A percentile compares a stretch with the other conserved stretches of the same genome.
Conservation (phyloP, 2,797 vertebrate species). For the Enteromius argenteus region DNA sequence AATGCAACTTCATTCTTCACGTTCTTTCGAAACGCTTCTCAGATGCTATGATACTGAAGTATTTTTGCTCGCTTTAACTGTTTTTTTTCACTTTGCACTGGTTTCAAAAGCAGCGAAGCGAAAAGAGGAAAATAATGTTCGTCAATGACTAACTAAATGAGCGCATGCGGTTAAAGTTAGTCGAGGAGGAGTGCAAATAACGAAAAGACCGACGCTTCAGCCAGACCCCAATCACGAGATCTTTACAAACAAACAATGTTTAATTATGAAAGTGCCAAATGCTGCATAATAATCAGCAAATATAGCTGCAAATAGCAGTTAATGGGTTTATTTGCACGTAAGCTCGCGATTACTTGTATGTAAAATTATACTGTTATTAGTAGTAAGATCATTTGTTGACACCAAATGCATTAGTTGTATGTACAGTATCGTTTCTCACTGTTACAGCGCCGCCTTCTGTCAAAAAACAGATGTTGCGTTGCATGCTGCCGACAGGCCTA, state of each 20-base stretch:
- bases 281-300: neutral
- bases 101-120: neutral
- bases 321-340: neutral
- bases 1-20: neutral
- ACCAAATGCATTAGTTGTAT: neutral
- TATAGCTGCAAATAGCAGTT: neutral
- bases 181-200: conserved; percentile 11
- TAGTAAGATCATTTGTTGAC: neutral
- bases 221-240: neutral
- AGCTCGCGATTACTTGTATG: neutral
- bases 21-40: neutral
- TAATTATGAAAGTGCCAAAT: neutral
- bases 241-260: neutral
- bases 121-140: neutral
- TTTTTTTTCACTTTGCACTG: neutral
- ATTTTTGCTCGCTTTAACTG: no score
- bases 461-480: neutral
- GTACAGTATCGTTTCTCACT: neutral
- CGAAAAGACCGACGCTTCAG: neutral
- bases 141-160: conserved; percentile 23
- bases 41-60: neutral
- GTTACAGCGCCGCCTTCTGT: neutral
- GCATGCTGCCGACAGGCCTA: neutral
- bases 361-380: neutral
- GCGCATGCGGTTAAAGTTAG: neutral